Conservation (phyloP, 2,888 invertebrate species). For the Lycophotia porphyrea region DNA sequence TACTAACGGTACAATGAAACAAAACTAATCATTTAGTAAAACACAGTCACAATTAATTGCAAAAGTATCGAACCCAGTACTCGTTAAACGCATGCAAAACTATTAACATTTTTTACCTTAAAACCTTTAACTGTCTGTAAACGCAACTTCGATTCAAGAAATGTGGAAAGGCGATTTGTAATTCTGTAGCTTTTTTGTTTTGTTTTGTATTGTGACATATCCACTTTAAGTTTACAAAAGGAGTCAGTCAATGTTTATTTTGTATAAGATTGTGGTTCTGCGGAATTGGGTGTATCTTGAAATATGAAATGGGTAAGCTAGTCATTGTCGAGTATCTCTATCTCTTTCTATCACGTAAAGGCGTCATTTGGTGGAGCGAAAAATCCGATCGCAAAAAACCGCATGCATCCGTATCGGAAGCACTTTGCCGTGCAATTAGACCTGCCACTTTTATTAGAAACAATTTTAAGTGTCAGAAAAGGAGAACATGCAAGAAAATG, state of each 20-base stretch:
- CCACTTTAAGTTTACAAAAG: not conserved
- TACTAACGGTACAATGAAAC: not conserved
- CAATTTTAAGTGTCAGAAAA: too few relatives aligned
- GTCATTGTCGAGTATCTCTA: too few relatives aligned
- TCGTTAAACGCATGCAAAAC: slow-evolving; percentile 58
- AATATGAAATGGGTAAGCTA: not conserved
- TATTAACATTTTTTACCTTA: slow-evolving; percentile 61
- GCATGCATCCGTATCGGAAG: too few relatives aligned
- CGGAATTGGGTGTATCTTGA: not conserved
- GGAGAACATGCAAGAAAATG: too few relatives aligned
- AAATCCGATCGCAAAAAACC: too few relatives aligned
- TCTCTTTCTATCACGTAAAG: too few relatives aligned
- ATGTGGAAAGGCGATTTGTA: slow-evolving; percentile 29
- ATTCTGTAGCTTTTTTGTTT: not conserved
- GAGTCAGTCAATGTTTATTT: not conserved
- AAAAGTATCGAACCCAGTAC: slow-evolving; percentile 29
- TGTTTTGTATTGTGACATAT: not conserved
- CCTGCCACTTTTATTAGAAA: too few relatives aligned
- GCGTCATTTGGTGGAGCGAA: too few relatives aligned
- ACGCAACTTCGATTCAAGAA: slow-evolving; percentile 35
- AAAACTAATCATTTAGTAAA: slow-evolving; percentile 37
- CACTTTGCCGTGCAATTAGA: too few relatives aligned
- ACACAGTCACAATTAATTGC: slow-evolving; percentile 56
- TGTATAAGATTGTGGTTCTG: not conserved
- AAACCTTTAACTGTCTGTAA: slow-evolving; percentile 33